phyloP scores from a whole-genome alignment of 2,797 vertebrate genomes.

The Xenopus petersii region DNA sequence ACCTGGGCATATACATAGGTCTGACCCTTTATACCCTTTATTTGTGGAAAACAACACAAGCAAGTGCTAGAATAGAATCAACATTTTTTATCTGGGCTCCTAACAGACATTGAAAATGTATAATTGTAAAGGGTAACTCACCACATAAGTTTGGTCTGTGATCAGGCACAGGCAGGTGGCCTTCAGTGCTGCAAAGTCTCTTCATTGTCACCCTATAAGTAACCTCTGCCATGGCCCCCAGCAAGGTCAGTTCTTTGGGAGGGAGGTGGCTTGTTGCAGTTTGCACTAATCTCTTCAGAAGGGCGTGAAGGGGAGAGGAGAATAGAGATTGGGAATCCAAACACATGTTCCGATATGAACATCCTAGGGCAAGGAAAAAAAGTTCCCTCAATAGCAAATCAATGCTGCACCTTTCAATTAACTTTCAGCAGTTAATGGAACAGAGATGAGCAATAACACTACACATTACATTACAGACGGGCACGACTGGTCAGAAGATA shows the following conservation, averaged over 20 bases:
- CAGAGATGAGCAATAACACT: not conserved
- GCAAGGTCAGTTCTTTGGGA: slow-evolving; percentile 67
- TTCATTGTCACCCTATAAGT: slow-evolving; percentile 55
- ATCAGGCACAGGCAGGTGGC: slow-evolving; percentile 19
- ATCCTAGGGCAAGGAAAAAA: slow-evolving; percentile 51
- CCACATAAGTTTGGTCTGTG: slow-evolving; percentile 21
- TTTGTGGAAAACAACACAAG: no score
- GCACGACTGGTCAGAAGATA: no score
- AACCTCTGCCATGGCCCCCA: slow-evolving; percentile 65
- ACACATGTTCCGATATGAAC: slow-evolving; percentile 39
- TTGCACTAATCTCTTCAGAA: slow-evolving; percentile 79
- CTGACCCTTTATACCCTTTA: no score
- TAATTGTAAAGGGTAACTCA: slow-evolving; percentile 9
- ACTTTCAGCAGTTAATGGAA: slow-evolving; percentile 41
- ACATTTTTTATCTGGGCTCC: no score
- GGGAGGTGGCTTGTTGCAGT: slow-evolving; percentile 26
- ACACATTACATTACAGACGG: no score
- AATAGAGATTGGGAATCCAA: slow-evolving; percentile 53
- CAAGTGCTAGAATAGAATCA: no score
- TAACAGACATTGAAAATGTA: no score
- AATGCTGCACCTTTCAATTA: slow-evolving; percentile 42
- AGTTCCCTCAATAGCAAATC: slow-evolving; percentile 36
- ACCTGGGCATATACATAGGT: no score
- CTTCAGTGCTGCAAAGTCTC: slow-evolving; percentile 21
- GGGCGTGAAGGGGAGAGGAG: slow-evolving; percentile 78